Percentiles rank a stretch among this genome's conserved stretches.
These are phyloP conservation scores for Thalpophila matura DNA, from an alignment of 2,888 invertebrate species.

Conservation along the genomic window DNA sequence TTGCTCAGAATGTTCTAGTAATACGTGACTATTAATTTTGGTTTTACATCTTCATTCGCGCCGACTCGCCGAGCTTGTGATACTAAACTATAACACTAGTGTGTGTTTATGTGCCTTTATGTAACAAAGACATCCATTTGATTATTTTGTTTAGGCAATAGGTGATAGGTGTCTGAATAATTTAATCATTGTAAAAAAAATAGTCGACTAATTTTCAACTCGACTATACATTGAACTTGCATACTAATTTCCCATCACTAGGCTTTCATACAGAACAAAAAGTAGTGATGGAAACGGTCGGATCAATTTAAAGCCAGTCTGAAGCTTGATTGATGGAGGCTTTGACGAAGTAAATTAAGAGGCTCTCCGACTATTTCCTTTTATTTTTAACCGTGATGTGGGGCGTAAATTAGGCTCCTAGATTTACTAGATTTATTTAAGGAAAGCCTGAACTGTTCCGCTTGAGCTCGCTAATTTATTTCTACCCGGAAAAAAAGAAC, in stretches of 20 bases:
- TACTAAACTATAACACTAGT: constrained; percentile 20
- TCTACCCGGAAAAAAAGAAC: constrained; percentile 24
- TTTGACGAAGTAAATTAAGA: constrained; percentile 75
- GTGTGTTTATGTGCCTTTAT: constrained; percentile 7
- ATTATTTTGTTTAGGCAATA: neutral
- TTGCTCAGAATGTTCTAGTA: constrained; percentile 31
- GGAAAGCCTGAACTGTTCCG: constrained; percentile 19
- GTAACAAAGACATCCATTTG: neutral
- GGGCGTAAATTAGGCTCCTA: constrained; percentile 47
- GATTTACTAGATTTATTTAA: constrained; percentile 57
- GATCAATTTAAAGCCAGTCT: constrained; percentile 67
- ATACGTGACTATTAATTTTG: constrained; percentile 36
- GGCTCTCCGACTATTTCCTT: constrained; percentile 55
- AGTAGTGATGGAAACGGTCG: constrained; percentile 67
- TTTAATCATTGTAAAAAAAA: neutral
- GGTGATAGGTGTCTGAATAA: no score
- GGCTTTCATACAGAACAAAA: constrained; percentile 52
- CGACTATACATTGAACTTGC: constrained; percentile 23
- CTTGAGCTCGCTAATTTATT: constrained; percentile 49
- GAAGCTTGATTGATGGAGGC: constrained; percentile 74
- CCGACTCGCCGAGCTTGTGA: constrained; percentile 13
- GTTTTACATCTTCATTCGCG: constrained; percentile 20
- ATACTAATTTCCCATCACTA: constrained; percentile 50
- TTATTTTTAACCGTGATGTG: constrained; percentile 47
- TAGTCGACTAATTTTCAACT: constrained; percentile 18